Evolutionary conservation across 2,888 invertebrate genomes (phyloP).

Genomic region (Sarcophaga rosellei): DNA sequence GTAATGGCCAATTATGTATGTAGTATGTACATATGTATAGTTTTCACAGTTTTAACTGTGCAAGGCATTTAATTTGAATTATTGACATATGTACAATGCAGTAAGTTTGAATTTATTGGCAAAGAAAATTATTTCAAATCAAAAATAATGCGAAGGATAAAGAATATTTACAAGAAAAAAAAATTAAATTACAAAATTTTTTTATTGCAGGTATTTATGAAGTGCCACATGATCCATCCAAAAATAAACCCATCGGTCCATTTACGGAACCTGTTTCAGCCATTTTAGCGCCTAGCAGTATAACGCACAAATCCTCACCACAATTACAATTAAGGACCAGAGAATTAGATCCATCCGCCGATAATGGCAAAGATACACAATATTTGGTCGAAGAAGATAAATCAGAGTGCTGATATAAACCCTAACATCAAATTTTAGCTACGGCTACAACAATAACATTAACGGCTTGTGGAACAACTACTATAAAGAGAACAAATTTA

Average conservation of each 20-base stretch:
- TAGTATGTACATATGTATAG: too few relatives aligned
- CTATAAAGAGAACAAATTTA: conserved; percentile 70
- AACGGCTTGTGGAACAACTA: conserved; percentile 65
- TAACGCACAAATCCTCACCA: conserved; percentile 89
- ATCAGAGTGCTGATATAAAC: conserved; percentile 83
- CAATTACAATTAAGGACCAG: conserved; percentile 88
- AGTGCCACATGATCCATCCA: conserved; percentile 88
- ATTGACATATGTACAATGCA: too few relatives aligned
- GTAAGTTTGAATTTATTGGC: too few relatives aligned
- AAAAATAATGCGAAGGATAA: too few relatives aligned
- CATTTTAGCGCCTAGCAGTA: conserved; percentile 90
- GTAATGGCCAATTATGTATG: too few relatives aligned
- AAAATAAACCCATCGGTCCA: conserved; percentile 84
- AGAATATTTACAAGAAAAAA: background rate
- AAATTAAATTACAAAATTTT: conserved; percentile 4
- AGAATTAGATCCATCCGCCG: conserved; percentile 91
- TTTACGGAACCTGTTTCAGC: conserved; percentile 86
- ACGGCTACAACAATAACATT: conserved; percentile 69
- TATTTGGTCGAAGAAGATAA: conserved; percentile 94
- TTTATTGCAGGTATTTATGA: conserved; percentile 87
- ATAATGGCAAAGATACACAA: conserved; percentile 95
- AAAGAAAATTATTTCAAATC: too few relatives aligned
- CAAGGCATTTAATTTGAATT: too few relatives aligned
- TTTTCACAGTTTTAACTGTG: too few relatives aligned
- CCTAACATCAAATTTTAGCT: conserved; percentile 70